A percentile compares a stretch with the other conserved stretches of the same genome.
phyloP scores from a whole-genome alignment of 2,888 invertebrate species.

The Cosmopolites sordidus region DNA sequence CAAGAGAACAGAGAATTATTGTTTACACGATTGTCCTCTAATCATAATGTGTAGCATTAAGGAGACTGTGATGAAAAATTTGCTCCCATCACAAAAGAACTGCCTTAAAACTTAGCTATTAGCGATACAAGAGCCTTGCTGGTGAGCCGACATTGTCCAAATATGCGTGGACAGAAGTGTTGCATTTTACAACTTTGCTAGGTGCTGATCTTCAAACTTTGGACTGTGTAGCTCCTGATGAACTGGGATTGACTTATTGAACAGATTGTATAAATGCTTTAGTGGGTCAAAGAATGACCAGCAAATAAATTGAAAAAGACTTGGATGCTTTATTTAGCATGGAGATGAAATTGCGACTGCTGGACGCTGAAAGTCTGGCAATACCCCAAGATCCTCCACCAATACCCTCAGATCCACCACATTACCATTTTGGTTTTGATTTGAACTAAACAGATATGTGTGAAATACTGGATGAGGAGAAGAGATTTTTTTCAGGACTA shows the following conservation, averaged over 20 bases:
- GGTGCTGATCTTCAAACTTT: conserved; percentile 71
- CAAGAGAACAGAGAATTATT: conserved; percentile 82
- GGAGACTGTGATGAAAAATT: conserved; percentile 94
- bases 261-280: conserved; percentile 92
- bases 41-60: conserved; percentile 92
- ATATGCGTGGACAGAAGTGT: conserved; percentile 81
- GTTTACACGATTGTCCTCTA: conserved; percentile 90
- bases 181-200: conserved; percentile 56
- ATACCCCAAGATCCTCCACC: conserved; percentile 91
- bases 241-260: conserved; percentile 84
- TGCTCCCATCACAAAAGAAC: conserved; percentile 80
- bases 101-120: conserved; percentile 81
- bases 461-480: neutral
- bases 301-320: conserved; percentile 83
- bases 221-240: conserved; percentile 91
- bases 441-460: conserved; percentile 50
- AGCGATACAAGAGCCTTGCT: conserved; percentile 83
- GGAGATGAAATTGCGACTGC: conserved; percentile 89
- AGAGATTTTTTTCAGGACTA: too few species aligned
- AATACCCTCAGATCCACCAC: conserved; percentile 87
- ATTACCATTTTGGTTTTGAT: conserved; percentile 84
- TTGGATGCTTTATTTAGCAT: conserved; percentile 88
- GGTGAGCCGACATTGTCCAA: conserved; percentile 89
- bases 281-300: conserved; percentile 81
- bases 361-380: conserved; percentile 92